Conservation (phyloP, 37 sponge, comb jelly and placozoan genomes). For the Eunapius fragilis region DNA sequence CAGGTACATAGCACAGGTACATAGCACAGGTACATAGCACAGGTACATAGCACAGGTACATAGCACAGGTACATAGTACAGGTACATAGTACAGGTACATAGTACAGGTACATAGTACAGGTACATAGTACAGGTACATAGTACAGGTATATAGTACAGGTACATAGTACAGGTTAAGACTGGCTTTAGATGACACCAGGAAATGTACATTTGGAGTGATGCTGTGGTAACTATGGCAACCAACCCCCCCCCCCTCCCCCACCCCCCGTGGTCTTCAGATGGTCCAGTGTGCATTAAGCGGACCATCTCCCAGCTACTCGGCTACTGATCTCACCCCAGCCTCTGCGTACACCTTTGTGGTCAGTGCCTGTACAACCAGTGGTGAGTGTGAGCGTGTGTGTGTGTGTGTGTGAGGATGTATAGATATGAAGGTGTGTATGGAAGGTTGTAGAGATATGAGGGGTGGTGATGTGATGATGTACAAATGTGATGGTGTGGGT, state of each 20-base stretch:
- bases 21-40: no score
- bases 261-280: background rate
- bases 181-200: no score
- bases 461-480: background rate
- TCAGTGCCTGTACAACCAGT: background rate
- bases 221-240: background rate
- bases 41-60: no score
- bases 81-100: no score
- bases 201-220: no score
- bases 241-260: background rate
- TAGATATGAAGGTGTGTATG: background rate
- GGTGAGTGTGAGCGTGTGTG: background rate
- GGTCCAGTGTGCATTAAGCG: background rate
- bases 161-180: no score
- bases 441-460: background rate
- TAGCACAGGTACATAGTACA: no score
- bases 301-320: background rate
- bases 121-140: no score
- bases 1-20: no score
- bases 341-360: background rate
- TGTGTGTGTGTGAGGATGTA: background rate
- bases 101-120: no score
- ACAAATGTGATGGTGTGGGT: no score
- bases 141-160: no score
- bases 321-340: background rate